Evolutionary conservation across 2,888 invertebrate genomes (phyloP), one percentile per base, ranked within the genome.

Genomic region (Patella ulyssiponensis): DNA sequence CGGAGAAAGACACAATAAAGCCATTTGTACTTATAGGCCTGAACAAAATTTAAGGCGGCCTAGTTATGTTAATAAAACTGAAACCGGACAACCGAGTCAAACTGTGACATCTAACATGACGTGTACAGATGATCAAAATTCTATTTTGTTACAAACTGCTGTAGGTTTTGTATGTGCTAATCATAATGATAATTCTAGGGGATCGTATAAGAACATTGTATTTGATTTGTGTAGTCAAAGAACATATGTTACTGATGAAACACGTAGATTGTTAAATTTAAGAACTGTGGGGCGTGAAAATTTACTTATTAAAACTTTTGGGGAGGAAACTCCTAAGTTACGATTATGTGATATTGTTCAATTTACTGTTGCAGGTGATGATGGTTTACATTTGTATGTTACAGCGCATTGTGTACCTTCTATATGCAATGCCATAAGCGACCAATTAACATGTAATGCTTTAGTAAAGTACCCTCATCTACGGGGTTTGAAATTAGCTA

Each of bases 31-130:
- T 20, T 17, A n/a, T 64, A n/a, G 20, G 58, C n/a, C n/a, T 64
- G 20, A 64, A 64, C n/a, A 20, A 20, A n/a, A 64, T 20, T 1
- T 2, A 27, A 27, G 27, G 27, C 27, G 27, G 27, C 27, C 27
- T 27, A 27, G 27, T 27, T 27, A 27, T 27, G 27, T 27, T 27
- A 64, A 64, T 64, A 20, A 7, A 9, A n/a, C n/a, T n/a, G 20
- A 20, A 20, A 20, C 4, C 1, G 20, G 9, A 20, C 2, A 64
- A 64, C 58, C n/a, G 7, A 20, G 20, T 64, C 58, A 64, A n/a
- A 64, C n/a, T 64, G 58, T 64, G n/a, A 64, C 58, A n/a, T 64
- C 58, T 9, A 64, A 64, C 58, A 64, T 64, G 58, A n/a, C 58
- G n/a, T 64, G 58, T 64, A 64, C 11, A 20, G 20, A 2, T n/a